Conservation (phyloP, 2,113 vertebrate genomes). For the Paramisgurnus dabryanus region DNA sequence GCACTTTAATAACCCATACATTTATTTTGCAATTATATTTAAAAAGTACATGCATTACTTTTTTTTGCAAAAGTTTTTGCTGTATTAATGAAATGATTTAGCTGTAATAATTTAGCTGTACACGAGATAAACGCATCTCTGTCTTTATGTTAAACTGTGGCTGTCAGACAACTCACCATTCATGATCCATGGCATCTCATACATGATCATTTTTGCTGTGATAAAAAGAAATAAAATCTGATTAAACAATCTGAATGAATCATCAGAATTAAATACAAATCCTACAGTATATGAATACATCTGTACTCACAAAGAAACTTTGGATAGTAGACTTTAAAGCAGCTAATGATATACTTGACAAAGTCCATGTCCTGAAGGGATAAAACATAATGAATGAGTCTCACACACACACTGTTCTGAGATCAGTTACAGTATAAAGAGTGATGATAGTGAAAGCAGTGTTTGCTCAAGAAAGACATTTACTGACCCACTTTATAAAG, state of each 20-base stretch:
- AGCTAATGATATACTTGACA: conserved; percentile 91
- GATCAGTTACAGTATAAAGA: neutral
- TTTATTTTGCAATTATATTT: too few relatives aligned
- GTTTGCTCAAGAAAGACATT: neutral
- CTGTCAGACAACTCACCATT: conserved; percentile 80
- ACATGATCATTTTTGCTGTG: conserved; percentile 96
- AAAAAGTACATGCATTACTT: too few relatives aligned
- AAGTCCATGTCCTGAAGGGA: conserved; percentile 93
- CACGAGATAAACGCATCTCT: too few relatives aligned
- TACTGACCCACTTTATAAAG: too few relatives aligned
- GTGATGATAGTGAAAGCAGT: neutral
- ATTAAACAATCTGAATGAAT: neutral
- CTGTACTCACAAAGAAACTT: conserved; percentile 94
- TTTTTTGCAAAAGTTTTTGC: too few relatives aligned
- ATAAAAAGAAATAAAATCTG: conserved; percentile 27
- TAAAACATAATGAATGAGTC: neutral
- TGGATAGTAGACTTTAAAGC: conserved; percentile 97
- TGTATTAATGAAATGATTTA: too few relatives aligned
- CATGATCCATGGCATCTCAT: conserved; percentile 99
- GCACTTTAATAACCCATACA: too few relatives aligned
- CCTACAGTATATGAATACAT: neutral
- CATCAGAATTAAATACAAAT: too few relatives aligned
- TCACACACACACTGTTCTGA: neutral
- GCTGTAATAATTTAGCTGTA: too few relatives aligned
- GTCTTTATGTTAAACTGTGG: too few relatives aligned